phyloP scores from a whole-genome alignment of 2,113 vertebrate species.

The Mystacornis crossleyi region DNA sequence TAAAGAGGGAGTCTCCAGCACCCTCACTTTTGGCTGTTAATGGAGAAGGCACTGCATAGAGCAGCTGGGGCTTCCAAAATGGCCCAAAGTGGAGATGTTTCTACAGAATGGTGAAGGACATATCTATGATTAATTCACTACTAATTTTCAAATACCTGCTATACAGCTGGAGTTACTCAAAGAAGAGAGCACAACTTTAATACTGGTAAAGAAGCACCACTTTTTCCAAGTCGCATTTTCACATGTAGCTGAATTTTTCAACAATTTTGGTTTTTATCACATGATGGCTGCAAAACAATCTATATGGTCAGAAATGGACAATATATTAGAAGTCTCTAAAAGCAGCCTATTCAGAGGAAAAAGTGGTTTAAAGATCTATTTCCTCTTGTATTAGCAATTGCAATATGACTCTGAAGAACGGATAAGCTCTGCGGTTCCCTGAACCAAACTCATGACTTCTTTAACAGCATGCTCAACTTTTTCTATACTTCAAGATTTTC shows the following conservation, averaged over 20 bases:
- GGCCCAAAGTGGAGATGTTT: background rate
- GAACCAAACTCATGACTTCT: background rate
- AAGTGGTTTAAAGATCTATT: background rate
- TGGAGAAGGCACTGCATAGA: background rate
- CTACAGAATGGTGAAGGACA: background rate
- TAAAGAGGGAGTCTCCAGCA: accelerated
- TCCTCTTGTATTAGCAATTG: background rate
- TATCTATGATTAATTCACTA: background rate
- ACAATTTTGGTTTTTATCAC: background rate
- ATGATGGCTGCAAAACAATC: background rate
- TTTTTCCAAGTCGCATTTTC: background rate
- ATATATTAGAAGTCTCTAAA: background rate
- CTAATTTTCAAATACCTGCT: background rate
- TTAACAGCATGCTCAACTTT: background rate
- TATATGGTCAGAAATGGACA: background rate
- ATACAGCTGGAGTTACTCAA: background rate
- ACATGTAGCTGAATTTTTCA: background rate
- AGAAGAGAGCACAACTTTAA: background rate
- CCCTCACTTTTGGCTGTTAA: background rate
- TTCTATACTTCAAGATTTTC: background rate
- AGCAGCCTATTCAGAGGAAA: background rate
- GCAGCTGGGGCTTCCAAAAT: background rate
- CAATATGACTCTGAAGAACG: background rate
- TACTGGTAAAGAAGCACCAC: background rate
- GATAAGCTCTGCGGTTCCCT: background rate